Evolutionary conservation across 2,113 vertebrate genomes (phyloP).

Genomic region (Stercorarius parasiticus): DNA sequence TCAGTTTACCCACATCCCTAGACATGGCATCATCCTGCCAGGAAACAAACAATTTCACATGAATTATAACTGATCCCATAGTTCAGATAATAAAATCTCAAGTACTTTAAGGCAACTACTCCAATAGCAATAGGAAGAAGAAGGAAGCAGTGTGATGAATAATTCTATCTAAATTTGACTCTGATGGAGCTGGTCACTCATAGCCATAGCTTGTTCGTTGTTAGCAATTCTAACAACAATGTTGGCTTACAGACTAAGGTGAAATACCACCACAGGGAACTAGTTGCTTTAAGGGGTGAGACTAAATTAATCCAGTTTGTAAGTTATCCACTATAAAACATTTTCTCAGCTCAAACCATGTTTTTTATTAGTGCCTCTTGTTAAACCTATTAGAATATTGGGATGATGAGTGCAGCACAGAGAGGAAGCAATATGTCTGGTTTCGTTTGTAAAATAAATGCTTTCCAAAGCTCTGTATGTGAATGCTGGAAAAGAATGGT

Average conservation of each 20-base stretch:
- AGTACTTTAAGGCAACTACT: not conserved
- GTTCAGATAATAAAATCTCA: not conserved
- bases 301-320: not conserved
- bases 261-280: not conserved
- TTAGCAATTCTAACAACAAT: not conserved
- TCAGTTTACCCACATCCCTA: not conserved
- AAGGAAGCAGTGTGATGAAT: not conserved
- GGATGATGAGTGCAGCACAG: constrained; percentile 3
- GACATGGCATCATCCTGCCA: not conserved
- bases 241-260: not conserved
- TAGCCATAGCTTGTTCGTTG: not conserved
- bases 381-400: not conserved
- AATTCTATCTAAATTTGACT: not conserved
- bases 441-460: not conserved
- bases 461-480: constrained; percentile 13
- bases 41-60: not conserved
- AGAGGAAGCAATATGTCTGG: not conserved
- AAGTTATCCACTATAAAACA: not conserved
- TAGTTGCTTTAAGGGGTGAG: not conserved
- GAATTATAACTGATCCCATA: not conserved
- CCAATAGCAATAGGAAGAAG: not conserved
- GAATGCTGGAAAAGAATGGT: constrained; percentile 21
- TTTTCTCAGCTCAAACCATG: not conserved
- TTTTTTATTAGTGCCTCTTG: not conserved
- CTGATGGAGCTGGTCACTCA: not conserved